phyloP scores from a whole-genome alignment of 2,888 invertebrate species.

The Chrysolina americana region DNA sequence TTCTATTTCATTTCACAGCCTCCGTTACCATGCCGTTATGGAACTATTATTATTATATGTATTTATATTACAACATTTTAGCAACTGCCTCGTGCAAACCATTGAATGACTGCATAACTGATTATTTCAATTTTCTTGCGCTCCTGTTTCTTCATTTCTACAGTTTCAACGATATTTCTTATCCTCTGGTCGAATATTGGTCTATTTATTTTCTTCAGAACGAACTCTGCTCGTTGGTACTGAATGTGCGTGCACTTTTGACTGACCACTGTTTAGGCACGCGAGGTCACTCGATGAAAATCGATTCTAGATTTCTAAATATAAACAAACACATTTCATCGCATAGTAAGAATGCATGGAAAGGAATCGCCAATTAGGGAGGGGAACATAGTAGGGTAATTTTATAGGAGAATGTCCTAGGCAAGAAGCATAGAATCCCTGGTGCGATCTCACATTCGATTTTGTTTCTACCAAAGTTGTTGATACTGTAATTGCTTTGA shows the following conservation, averaged over 20 bases:
- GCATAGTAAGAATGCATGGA: too few species aligned
- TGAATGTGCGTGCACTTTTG: constrained; percentile 11
- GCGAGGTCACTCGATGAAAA: constrained; percentile 16
- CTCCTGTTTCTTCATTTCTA: neutral
- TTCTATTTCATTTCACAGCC: too few species aligned
- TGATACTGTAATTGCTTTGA: too few species aligned
- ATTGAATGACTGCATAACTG: neutral
- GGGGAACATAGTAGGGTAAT: too few species aligned
- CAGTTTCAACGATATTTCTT: neutral
- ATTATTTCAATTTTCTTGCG: neutral
- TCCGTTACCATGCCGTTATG: too few species aligned
- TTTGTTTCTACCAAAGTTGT: too few species aligned
- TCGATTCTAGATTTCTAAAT: constrained; percentile 12
- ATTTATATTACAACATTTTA: neutral
- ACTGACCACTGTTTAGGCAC: constrained; percentile 10
- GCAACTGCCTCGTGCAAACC: neutral
- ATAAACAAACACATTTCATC: neutral
- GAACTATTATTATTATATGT: neutral
- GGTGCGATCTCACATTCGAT: too few species aligned
- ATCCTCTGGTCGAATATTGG: neutral
- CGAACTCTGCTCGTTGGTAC: neutral
- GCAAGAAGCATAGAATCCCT: too few species aligned
- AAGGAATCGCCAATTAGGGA: neutral
- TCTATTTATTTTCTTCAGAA: neutral
- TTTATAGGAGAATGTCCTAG: too few species aligned